Percentiles rank a stretch among this genome's conserved stretches.
These are phyloP conservation scores for Limnephilus lunatus DNA, from an alignment of 2,888 invertebrate genomes.

Conservation along the genomic window DNA sequence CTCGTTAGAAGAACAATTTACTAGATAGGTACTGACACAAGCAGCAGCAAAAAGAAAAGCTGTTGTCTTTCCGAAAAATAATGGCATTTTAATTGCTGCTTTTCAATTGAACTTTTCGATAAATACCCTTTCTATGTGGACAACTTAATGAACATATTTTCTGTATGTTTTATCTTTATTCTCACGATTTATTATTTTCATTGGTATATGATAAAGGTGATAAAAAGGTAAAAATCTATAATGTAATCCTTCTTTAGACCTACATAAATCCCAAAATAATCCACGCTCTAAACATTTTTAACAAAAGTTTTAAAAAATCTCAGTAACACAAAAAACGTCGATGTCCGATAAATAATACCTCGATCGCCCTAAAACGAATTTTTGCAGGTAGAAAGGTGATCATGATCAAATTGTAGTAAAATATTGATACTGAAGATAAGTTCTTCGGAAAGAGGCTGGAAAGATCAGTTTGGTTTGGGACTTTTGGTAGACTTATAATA, in stretches of 20 bases:
- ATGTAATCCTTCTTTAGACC: neutral
- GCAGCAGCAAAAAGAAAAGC: neutral
- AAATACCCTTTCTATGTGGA: too few species aligned
- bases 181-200: neutral
- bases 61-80: neutral
- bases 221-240: neutral
- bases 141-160: too few species aligned
- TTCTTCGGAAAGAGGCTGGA: neutral
- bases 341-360: neutral
- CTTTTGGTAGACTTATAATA: neutral
- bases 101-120: neutral
- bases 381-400: neutral
- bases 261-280: neutral
- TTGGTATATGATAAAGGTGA: neutral
- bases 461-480: neutral
- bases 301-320: neutral
- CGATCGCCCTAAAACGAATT: neutral
- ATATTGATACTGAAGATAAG: neutral
- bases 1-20: neutral
- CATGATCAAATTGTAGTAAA: neutral
- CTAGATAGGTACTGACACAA: neutral
- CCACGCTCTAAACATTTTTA: neutral
- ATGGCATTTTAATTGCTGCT: neutral
- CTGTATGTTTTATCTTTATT: neutral
- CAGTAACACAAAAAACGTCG: neutral